Percentiles rank a stretch among this genome's conserved stretches.
These are phyloP conservation scores for Drosophila longiperda DNA, from an alignment of 2,888 invertebrate genomes.

Conservation along the genomic window DNA sequence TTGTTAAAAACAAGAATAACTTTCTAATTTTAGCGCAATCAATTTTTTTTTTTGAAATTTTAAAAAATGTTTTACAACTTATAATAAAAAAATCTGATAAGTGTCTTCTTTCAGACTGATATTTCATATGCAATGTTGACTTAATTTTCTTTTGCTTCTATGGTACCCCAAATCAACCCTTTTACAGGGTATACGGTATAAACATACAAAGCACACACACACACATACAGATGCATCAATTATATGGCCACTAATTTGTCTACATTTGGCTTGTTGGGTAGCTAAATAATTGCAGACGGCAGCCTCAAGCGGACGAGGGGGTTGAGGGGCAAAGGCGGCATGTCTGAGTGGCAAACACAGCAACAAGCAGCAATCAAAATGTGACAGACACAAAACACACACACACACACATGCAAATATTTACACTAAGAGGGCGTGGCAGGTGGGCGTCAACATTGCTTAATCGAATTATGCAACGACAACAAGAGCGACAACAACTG, in stretches of 20 bases:
- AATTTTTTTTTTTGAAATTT: neutral
- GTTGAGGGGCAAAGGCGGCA: neutral
- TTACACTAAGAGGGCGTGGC: constrained; percentile 41
- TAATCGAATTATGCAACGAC: constrained; percentile 74
- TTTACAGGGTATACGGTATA: neutral
- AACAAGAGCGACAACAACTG: constrained; percentile 38
- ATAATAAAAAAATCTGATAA: neutral
- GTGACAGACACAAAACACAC: constrained; percentile 48
- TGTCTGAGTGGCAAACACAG: constrained; percentile 33
- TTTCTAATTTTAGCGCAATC: neutral
- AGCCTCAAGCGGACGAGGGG: neutral
- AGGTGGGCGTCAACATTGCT: constrained; percentile 43
- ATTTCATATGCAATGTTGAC: neutral
- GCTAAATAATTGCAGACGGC: constrained; percentile 64
- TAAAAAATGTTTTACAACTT: neutral
- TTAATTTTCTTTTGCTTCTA: neutral
- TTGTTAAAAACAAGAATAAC: neutral
- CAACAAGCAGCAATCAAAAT: constrained; percentile 62
- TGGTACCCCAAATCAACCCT: neutral
- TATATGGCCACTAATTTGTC: constrained; percentile 74
- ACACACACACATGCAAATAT: constrained; percentile 62
- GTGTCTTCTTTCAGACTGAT: neutral
- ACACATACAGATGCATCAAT: constrained; percentile 64
- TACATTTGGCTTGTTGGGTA: constrained; percentile 59
- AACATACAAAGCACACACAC: neutral